These are phyloP conservation scores for Uloborus diversus DNA, from an alignment of 1,140 invertebrate genomes.

Conservation along the genomic window DNA sequence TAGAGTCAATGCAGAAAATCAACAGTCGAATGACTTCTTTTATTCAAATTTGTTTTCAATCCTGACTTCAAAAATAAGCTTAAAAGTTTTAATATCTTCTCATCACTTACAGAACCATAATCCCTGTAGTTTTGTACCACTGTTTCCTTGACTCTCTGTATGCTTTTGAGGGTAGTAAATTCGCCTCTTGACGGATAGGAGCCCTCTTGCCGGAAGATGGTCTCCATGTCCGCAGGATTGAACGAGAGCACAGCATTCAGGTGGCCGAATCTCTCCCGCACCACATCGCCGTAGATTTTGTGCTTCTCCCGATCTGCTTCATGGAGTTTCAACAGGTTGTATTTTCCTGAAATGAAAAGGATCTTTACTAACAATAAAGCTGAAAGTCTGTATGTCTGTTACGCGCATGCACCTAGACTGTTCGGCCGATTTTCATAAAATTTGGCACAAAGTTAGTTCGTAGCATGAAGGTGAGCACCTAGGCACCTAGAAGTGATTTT, in stretches of 20 bases:
- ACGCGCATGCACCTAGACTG: no score
- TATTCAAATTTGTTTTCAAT: no score
- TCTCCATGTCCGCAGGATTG: background rate
- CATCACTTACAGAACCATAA: constrained; percentile 36
- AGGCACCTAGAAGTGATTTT: no score
- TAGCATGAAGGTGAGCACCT: no score
- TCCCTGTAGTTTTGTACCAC: constrained; percentile 22
- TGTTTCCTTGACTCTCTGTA: constrained; percentile 43
- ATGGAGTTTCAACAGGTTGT: background rate
- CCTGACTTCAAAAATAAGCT: background rate
- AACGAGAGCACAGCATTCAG: background rate
- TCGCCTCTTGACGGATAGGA: background rate
- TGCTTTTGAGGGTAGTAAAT: constrained; percentile 2
- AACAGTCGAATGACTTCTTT: no score
- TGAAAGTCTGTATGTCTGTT: no score
- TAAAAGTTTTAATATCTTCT: no score
- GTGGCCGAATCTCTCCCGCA: background rate
- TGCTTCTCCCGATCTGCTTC: background rate
- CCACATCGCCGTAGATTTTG: background rate
- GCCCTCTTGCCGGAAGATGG: background rate
- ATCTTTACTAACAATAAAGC: no score
- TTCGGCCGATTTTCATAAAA: no score
- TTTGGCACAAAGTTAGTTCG: no score
- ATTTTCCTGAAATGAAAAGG: background rate
- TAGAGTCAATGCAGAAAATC: no score